Evolutionary conservation across 2,888 invertebrate species (phyloP), one percentile per base, ranked within the genome.

Genomic region (Digitonthophagus gazella): DNA sequence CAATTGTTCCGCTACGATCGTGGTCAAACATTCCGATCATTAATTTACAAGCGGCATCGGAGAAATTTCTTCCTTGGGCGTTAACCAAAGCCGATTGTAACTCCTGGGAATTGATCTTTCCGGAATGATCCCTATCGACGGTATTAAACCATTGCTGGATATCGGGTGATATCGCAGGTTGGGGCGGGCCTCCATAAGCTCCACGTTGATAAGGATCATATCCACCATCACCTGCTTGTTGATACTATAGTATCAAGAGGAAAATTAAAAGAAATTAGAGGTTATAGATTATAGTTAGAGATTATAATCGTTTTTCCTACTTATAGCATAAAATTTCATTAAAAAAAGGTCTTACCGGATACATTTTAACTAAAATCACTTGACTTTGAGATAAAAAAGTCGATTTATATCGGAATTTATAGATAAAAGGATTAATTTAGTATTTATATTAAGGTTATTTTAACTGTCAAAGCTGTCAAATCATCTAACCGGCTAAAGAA

Each of bases 1-100:
- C 92, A 74, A 96, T 95, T 18, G 91, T 91, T n/a, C 95, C 95
- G 74, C 88, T 89, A 71, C 90, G 89, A 78, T 95, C 93, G 75
- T 89, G 89, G 79, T 96, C 95, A 82, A 96, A 96, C 93, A 96
- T 93, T 67, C 92, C 90, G 75, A 96, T 94, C 95, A 96, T 95
- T 20, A 96, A 85, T 75, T 89, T 89, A 80, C 95, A 96, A 5
- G 95, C 92, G 70, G 88, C 89, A 75, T 93, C 91, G 2, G 94
- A 93, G 81, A 94, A 94, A 71, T 89, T 87, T 75, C 92, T 87
- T 11, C 95, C 95, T 81, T 95, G 92, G 15, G 92, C 94, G 83
- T 95, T 96, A 15, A 93, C 89, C 56, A 96, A 83, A 0, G 95
- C 96, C 4, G 89, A 85, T 81, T 92, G 90, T 15, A 96, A 84